Evolutionary conservation across 1,140 invertebrate species (phyloP), one percentile per base, ranked within the genome.

Genomic region (Apis laboriosa): DNA sequence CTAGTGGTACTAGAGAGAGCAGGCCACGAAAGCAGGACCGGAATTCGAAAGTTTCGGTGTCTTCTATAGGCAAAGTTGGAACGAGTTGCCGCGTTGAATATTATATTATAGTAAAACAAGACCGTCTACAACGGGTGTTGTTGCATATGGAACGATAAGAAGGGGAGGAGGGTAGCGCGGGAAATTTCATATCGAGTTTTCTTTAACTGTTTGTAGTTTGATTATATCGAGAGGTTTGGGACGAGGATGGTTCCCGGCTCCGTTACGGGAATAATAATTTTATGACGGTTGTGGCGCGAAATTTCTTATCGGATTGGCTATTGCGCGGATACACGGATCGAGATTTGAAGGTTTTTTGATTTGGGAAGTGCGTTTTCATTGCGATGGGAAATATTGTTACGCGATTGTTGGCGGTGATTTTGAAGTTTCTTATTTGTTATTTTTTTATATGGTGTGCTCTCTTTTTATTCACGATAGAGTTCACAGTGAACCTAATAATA

Each of bases 41-140:
- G 21, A 49, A 19, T 21, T 19, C 9, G 1, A 17, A 75, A 17
- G 58, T 34, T 56, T 73, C 13, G 34, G 43, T 19, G 34, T 61
- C 21, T 63, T 63, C 19, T 15, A 60, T 15, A 21, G 28, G 11
- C 12, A 17, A 43, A n/a, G 67, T 70, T 51, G 12, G 13, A 53
- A 51, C 67, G 34, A 49, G 49, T 70, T 15, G 49, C 67, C 67
- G 67, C 13, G n/a, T 49, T 24, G 67, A 55, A 28, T 72, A 72
- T 55, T 56, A 56, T 34, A 24, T 70, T 70, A 70, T 53, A 70
- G n/a, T 70, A 24, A 24, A 70, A 49, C 67, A 49, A 70, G 67
- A 17, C 9, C 13, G 8, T 34, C 63, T 15, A 34, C 17, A 8
- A 34, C 34, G 34, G 9, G 19, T 7, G 43, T 11, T 67, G 66